Conservation (phyloP, 2,888 invertebrate genomes). For the Drosophila paramelanica region DNA sequence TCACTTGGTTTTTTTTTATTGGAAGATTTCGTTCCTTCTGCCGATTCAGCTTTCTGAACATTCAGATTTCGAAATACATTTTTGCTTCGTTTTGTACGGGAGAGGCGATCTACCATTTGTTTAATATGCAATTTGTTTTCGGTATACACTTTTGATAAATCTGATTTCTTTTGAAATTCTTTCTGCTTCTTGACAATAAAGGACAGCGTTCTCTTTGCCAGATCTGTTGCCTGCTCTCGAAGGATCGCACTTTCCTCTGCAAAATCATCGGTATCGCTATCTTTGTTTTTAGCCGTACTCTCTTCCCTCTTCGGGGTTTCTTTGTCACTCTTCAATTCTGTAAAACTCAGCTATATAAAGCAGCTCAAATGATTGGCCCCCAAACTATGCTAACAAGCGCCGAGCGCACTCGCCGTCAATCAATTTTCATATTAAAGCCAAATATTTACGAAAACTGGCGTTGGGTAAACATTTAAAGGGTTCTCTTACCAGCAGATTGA, state of each 20-base stretch:
- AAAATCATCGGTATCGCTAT: not conserved
- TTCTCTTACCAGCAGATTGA: slow-evolving; percentile 56
- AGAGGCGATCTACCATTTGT: not conserved
- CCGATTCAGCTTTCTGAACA: not conserved
- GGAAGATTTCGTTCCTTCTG: not conserved
- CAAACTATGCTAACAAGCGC: slow-evolving; percentile 18
- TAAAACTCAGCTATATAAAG: slow-evolving; percentile 8
- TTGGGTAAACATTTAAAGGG: slow-evolving; percentile 23
- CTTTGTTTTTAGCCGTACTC: not conserved
- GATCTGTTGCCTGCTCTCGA: not conserved
- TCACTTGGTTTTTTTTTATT: slow-evolving; percentile 1
- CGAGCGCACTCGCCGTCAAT: slow-evolving; percentile 24
- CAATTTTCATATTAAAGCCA: slow-evolving; percentile 48
- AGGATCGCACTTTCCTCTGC: not conserved
- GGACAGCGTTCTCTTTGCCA: not conserved
- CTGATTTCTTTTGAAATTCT: not conserved
- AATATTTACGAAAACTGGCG: slow-evolving; percentile 54
- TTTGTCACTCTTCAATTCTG: slow-evolving; percentile 2
- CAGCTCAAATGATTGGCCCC: slow-evolving; percentile 7
- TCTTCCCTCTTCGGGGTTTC: not conserved
- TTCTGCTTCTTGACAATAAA: not conserved
- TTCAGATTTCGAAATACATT: not conserved
- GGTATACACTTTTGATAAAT: not conserved
- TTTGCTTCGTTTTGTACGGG: too few species aligned
- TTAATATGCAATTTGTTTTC: not conserved